Conservation (phyloP, 2,888 invertebrate genomes). For the Dicranocentrus wangi region DNA sequence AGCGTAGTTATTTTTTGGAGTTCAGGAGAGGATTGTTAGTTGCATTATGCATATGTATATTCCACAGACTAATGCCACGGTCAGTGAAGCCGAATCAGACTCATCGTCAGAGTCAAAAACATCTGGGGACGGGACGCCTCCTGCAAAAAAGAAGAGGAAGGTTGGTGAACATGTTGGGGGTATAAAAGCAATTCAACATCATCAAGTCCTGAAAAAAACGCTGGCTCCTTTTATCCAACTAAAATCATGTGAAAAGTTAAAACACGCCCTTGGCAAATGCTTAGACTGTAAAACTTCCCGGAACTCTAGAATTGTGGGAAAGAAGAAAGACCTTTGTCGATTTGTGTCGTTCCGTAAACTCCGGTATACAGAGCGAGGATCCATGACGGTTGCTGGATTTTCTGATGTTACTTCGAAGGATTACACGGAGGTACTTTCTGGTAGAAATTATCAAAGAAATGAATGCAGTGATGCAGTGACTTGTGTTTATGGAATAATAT, state of each 20-base stretch:
- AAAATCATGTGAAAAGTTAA: constrained; percentile 42
- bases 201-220: constrained; percentile 22
- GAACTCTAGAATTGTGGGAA: too few relatives aligned
- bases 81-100: constrained; percentile 22
- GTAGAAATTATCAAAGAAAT: too few relatives aligned
- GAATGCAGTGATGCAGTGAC: too few relatives aligned
- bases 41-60: too few relatives aligned
- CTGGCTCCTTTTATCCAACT: constrained; percentile 39
- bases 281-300: constrained; percentile 95
- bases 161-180: not conserved
- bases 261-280: constrained; percentile 77
- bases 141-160: constrained; percentile 23
- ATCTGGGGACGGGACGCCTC: not conserved
- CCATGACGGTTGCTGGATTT: constrained; percentile 92
- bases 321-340: constrained; percentile 89
- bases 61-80: not conserved
- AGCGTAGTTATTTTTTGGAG: too few relatives aligned
- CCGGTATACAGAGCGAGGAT: constrained; percentile 89
- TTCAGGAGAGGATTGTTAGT: too few relatives aligned
- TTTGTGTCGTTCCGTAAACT: constrained; percentile 95
- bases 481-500: too few relatives aligned
- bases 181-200: not conserved
- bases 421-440: constrained; percentile 82
- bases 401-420: constrained; percentile 94
- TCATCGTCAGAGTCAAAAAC: constrained; percentile 3